A percentile compares a stretch with the other conserved stretches of the same genome.
Conservation (phyloP, 2,888 invertebrate species). For the Alentia gelatinosa region DNA sequence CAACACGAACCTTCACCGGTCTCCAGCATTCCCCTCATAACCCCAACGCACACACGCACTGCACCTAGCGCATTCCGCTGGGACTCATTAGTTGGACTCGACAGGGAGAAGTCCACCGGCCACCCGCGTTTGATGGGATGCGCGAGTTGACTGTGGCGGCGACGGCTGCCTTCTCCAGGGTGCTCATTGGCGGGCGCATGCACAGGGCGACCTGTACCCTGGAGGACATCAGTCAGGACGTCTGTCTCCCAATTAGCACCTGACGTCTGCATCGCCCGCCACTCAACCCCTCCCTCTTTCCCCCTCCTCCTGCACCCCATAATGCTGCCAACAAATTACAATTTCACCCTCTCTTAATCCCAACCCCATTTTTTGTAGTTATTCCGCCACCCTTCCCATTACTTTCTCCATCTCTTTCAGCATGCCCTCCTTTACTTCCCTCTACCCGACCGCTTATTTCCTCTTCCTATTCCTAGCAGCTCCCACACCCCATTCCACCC, state of each 20-base stretch:
- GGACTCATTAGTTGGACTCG: neutral
- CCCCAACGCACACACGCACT: neutral
- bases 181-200: constrained; percentile 22
- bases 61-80: neutral
- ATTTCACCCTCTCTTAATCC: neutral
- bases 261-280: neutral
- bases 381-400: neutral
- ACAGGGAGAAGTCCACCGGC: neutral
- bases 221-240: neutral
- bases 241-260: neutral
- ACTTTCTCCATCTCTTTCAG: neutral
- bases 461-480: neutral
- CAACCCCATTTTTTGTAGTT: neutral
- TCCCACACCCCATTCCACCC: too few species aligned
- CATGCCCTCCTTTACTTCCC: neutral
- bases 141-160: too few species aligned
- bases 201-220: neutral
- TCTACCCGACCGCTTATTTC: too few species aligned
- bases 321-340: neutral
- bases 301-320: too few species aligned
- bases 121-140: neutral
- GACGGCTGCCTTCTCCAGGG: neutral
- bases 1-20: too few species aligned
- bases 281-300: too few species aligned
- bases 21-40: too few species aligned